Percentiles rank a stretch among this genome's conserved stretches.
phyloP scores from a whole-genome alignment of 2,888 invertebrate species.

The Cephus nigrinus region DNA sequence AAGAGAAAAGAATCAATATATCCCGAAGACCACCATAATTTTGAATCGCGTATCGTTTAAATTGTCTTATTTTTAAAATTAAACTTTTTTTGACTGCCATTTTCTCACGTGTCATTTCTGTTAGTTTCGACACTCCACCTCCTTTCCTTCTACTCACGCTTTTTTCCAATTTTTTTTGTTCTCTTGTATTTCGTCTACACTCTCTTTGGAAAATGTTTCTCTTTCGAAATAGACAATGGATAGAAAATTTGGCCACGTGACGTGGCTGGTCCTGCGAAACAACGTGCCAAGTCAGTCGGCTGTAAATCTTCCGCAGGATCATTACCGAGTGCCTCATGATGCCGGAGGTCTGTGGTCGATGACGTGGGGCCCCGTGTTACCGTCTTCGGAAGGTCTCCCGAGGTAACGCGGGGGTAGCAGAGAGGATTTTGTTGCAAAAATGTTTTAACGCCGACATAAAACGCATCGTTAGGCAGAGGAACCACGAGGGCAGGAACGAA shows the following conservation, averaged over 20 bases:
- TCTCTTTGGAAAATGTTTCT: conserved; percentile 31
- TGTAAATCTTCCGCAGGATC: conserved; percentile 36
- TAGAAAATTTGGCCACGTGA: conserved; percentile 34
- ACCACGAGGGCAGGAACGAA: not conserved
- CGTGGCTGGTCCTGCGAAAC: conserved; percentile 16
- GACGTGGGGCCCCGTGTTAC: not conserved
- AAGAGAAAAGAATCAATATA: no score
- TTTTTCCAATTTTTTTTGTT: conserved; percentile 6
- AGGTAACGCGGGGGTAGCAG: not conserved
- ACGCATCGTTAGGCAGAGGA: conserved; percentile 37
- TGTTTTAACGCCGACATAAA: conserved; percentile 28
- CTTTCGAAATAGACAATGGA: conserved; percentile 33
- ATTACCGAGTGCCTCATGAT: conserved; percentile 6
- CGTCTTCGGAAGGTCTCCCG: not conserved
- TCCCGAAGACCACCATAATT: no score
- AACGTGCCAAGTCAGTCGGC: conserved; percentile 8
- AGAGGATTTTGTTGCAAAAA: not conserved
- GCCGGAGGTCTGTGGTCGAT: not conserved
- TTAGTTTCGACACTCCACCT: not conserved
- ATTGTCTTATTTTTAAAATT: no score
- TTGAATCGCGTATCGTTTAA: conserved; percentile 15
- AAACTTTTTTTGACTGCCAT: no score
- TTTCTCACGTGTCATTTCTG: not conserved
- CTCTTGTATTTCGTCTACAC: not conserved
- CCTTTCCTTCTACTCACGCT: conserved; percentile 6